Evolutionary conservation across 2,113 vertebrate genomes (phyloP), one percentile per base, ranked within the genome.

Genomic region (Falcunculus frontatus): DNA sequence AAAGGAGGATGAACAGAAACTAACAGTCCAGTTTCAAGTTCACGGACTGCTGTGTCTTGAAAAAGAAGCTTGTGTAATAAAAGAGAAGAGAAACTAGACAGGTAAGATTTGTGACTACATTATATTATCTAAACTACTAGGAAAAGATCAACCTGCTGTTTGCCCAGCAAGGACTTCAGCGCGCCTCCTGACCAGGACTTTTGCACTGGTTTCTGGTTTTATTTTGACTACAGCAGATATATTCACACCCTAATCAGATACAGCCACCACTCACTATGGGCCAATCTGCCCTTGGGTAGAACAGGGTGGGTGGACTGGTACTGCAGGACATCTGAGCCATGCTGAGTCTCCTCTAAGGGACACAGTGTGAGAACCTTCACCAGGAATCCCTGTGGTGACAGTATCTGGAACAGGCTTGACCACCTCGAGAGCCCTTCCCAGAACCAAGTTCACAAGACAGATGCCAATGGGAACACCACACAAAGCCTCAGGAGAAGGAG

Each of bases 321-420:
- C 23, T n/a, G 37, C 6, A 2, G 9, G 59, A 69, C 55, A 37
- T 8, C 7, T 25, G 59, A 3, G 7, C 49, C 2, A 0, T 2
- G 23, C 77, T 17, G 55, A 89, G 44, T 26, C 67, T 82, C n/a
- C 74, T 57, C 41, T 5, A 3, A 64, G 50, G 13, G 15, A 50
- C 56, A 64, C 13, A 13, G 21, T 7, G n/a, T 35, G 74, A 59
- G 37, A 59, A 84, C 63, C 46, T 42, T 22, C 8, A 1, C 23
- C 30, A 69, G 73, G 29, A 86, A 65, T n/a, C 53, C 25, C 46
- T 33, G 35, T 3, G 21, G 30, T 68, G 22, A 41, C 41, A 32
- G 17, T 13, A 8, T 35, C 16, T 1, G 1, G 44, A 73, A 35
- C 41, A 67, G 67, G 78, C 41, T 39, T 2, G 3, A 9, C 0